phyloP scores from a whole-genome alignment of 2,888 invertebrate genomes.

The Baronia brevicornis region DNA sequence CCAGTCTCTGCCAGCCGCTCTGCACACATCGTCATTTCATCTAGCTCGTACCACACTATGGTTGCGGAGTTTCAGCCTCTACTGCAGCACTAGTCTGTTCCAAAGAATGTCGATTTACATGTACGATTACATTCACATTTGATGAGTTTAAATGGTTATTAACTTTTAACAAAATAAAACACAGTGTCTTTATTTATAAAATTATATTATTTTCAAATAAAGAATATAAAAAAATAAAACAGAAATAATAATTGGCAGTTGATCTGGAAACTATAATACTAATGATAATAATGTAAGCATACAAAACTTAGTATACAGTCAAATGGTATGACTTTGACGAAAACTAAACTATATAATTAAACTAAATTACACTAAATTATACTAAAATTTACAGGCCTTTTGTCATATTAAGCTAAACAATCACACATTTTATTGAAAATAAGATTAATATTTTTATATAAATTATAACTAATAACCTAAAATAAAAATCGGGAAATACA shows the following conservation, averaged over 20 bases:
- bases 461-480: slow-evolving; percentile 6
- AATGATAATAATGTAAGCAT: slow-evolving; percentile 31
- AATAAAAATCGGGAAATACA: not conserved
- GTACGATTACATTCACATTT: too few species aligned
- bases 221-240: slow-evolving; percentile 47
- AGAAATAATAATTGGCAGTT: slow-evolving; percentile 58
- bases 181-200: slow-evolving; percentile 40
- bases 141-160: slow-evolving; percentile 1
- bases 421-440: slow-evolving; percentile 40
- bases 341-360: slow-evolving; percentile 30
- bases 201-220: slow-evolving; percentile 61
- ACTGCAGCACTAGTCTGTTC: too few species aligned
- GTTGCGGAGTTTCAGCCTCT: too few species aligned
- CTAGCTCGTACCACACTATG: too few species aligned
- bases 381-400: slow-evolving; percentile 63
- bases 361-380: slow-evolving; percentile 35
- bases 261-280: slow-evolving; percentile 33
- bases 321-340: slow-evolving; percentile 37
- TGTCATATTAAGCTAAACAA: slow-evolving; percentile 39
- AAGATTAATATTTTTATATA: slow-evolving; percentile 13
- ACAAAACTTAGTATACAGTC: slow-evolving; percentile 37
- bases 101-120: too few species aligned
- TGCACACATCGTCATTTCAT: too few species aligned
- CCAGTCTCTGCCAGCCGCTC: too few species aligned
- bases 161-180: slow-evolving; percentile 21